Percentiles rank a stretch among this genome's conserved stretches.
Evolutionary conservation across 2,797 vertebrate genomes (phyloP).

Genomic region (Gobionotothen gibberifrons): DNA sequence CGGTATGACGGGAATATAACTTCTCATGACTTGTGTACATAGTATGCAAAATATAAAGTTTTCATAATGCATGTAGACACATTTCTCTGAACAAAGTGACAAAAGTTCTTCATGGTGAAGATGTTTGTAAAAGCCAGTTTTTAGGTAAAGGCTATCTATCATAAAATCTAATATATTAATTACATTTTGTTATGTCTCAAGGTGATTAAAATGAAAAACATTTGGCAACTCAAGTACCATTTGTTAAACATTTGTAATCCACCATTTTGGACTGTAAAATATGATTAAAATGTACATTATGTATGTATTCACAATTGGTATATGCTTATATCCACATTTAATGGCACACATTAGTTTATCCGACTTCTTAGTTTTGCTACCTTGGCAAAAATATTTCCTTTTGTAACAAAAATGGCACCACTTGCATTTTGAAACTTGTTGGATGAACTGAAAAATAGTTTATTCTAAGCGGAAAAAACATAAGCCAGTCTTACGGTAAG

Average conservation of each 20-base stretch:
- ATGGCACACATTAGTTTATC: background rate
- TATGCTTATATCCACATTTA: background rate
- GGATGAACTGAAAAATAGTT: background rate
- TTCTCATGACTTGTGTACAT: background rate
- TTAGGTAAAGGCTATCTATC: background rate
- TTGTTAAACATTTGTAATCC: too few relatives aligned
- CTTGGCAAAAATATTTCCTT: too few relatives aligned
- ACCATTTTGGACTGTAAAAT: too few relatives aligned
- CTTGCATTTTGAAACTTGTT: constrained; percentile 5
- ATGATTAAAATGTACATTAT: too few relatives aligned
- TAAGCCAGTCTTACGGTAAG: background rate
- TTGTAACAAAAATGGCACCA: background rate
- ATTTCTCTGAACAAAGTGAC: background rate
- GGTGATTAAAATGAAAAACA: too few relatives aligned
- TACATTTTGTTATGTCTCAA: too few relatives aligned
- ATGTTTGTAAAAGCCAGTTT: background rate
- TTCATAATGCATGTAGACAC: background rate
- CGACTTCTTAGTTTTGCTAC: background rate
- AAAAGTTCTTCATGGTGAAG: background rate
- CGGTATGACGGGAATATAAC: background rate
- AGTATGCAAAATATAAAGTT: background rate
- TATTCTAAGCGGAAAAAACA: background rate
- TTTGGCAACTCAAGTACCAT: too few relatives aligned
- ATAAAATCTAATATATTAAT: too few relatives aligned
- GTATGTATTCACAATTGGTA: too few relatives aligned